Evolutionary conservation across 1,140 invertebrate genomes (phyloP), one percentile per base, ranked within the genome.

Genomic region (Augochlora pura): DNA sequence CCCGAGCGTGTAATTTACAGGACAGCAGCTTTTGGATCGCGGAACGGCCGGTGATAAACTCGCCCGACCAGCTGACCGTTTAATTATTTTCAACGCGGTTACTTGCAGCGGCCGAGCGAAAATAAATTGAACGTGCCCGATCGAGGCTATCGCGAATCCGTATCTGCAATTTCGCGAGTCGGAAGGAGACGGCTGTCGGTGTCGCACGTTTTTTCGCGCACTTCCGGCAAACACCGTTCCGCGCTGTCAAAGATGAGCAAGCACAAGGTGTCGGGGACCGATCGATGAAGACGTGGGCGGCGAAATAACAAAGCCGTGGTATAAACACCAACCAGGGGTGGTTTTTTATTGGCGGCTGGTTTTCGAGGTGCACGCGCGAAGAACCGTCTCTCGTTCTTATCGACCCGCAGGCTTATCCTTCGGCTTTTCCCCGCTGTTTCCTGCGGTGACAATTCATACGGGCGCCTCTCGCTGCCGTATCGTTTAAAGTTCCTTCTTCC

Each of bases 261-360:
- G 27, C 57, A 54, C 67, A 57, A 49, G 54, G 73, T 65, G 74
- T 82, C 60, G 66, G 70, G 42, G 2, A 6, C n/a, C 84, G 80
- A 85, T 85, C 84, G 84, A 86, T 85, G 80, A 82, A 86, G 68
- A 75, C 79, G 84, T 82, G 77, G 84, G 84, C 83, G 83, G 80
- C 71, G 52, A 70, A 80, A 69, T 72, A 78, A 85, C 83, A 80
- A 85, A 77, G 32, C 59, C 60, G 54, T 67, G 72, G 72, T 68
- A 85, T 79, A 85, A 86, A 82, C 80, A 80, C 71, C 54, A 67
- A 71, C 75, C 69, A n/a, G 79, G 60, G 77, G 64, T 85, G 64
- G 60, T 85, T 85, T 70, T 75, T 85, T 86, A 82, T 86, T 81
- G 79, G 52, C 49, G 69, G 68, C 60, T 69, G 64, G 38, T 84